Conservation (phyloP, 2,113 vertebrate species). For the Struthidea cinerea region DNA sequence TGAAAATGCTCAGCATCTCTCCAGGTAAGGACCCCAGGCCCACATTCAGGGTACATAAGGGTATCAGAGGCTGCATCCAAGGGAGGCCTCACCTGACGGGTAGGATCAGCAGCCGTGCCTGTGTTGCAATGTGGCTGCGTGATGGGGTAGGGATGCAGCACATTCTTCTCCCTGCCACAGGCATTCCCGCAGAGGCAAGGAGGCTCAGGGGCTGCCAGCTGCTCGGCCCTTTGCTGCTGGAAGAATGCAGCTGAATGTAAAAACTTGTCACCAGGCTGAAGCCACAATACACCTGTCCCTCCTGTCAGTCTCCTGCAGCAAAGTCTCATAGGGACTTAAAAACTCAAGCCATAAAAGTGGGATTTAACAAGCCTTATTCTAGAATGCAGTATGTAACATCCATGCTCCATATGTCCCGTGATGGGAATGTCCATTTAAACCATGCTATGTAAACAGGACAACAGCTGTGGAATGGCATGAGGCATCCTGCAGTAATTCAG, state of each 20-base stretch:
- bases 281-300: slow-evolving; percentile 75
- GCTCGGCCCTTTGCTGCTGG: slow-evolving; percentile 56
- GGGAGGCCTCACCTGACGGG: slow-evolving; percentile 2
- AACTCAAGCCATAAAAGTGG: slow-evolving; percentile 66
- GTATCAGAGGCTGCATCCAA: not conserved
- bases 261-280: slow-evolving; percentile 73
- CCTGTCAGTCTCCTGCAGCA: slow-evolving; percentile 72
- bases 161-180: slow-evolving; percentile 67
- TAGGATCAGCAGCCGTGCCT: not conserved
- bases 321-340: slow-evolving; percentile 67
- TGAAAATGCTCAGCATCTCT: not conserved
- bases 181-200: slow-evolving; percentile 59
- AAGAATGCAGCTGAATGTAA: slow-evolving; percentile 72
- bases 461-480: slow-evolving; percentile 66
- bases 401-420: slow-evolving; percentile 42
- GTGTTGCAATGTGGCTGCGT: not conserved
- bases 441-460: slow-evolving; percentile 69
- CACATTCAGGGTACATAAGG: not conserved
- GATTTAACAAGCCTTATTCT: slow-evolving; percentile 68
- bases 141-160: not conserved
- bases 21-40: not conserved
- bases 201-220: slow-evolving; percentile 68
- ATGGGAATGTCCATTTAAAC: slow-evolving; percentile 53
- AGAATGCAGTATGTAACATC: slow-evolving; percentile 44
- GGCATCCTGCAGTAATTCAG: not conserved